Conservation (phyloP, 2,797 vertebrate species). For the Sebastiscus albofasciatus region DNA sequence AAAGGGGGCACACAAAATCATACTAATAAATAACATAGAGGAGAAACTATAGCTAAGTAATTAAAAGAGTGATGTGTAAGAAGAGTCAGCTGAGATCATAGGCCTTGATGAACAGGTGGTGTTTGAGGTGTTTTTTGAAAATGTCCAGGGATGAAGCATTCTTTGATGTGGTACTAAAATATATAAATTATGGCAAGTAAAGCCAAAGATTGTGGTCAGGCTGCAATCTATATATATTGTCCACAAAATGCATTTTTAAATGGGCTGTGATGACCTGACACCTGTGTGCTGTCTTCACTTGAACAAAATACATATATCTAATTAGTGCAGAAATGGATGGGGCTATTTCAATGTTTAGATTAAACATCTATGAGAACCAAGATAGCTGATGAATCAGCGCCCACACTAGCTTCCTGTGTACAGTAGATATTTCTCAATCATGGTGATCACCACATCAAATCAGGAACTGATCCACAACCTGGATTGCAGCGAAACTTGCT, state of each 20-base stretch:
- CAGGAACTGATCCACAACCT: neutral
- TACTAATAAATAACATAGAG: too few species aligned
- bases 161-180: neutral
- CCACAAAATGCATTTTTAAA: neutral
- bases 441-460: neutral
- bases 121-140: too few species aligned
- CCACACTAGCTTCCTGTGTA: neutral
- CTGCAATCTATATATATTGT: neutral
- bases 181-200: neutral
- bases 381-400: neutral
- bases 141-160: too few species aligned
- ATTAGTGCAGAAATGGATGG: too few species aligned
- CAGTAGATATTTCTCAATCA: neutral
- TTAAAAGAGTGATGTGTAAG: too few species aligned
- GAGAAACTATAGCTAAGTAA: too few species aligned
- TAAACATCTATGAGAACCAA: neutral
- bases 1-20: too few species aligned
- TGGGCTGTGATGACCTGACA: neutral
- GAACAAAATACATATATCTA: neutral
- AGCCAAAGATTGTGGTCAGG: neutral
- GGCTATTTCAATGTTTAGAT: slow-evolving; percentile 1
- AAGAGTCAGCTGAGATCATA: too few species aligned
- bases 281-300: neutral
- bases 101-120: too few species aligned
- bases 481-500: neutral